Evolutionary conservation across 2,888 invertebrate genomes (phyloP), one percentile per base, ranked within the genome.

Genomic region (Caenorhabditis auriculariae): DNA sequence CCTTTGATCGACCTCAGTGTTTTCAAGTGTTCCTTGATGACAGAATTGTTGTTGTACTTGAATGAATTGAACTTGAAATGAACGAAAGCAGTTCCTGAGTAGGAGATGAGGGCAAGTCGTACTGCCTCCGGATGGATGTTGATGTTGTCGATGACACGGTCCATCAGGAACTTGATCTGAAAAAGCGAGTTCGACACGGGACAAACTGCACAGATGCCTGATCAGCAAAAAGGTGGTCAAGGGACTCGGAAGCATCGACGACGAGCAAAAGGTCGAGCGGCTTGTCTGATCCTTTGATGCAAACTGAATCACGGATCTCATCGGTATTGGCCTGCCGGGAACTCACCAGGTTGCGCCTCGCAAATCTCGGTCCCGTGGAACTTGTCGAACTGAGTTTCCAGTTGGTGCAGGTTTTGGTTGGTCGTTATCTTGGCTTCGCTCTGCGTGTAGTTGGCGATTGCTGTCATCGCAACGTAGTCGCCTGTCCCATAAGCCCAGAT

Each of bases 401-500:
- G 54, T 37, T 67, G 58, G 17, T 70, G 54, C 49, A 79, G 57
- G 50, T 80, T 77, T 59, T 74, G 67, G 66, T 77, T 77, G 1
- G 77, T 77, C 19, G 78, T 67, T 23, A 80, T 77, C 55, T 77
- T 78, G 27, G 57, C 46, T 26, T 56, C 66, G 29, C 71, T 66
- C 51, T 64, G 69, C 6, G 78, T 78, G 38, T 77, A 77, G 48
- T 79, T 76, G 9, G 72, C 52, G 42, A 80, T 54, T 26, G 77
- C 78, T 4, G 66, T 56, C 72, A 78, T 75, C 17, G 80, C 80
- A 24, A 80, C 80, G 50, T 77, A 80, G 44, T 80, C 80, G 3
- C 80, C 80, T 5, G 78, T 78, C 38, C 80, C 80, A 60, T 80
- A 80, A 1, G 79, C 79, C 74, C 76, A 80, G 27, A 80, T 72